Base-by-base conservation (phyloP, 2,113 vertebrate species). In the Passer domesticus region DNA sequence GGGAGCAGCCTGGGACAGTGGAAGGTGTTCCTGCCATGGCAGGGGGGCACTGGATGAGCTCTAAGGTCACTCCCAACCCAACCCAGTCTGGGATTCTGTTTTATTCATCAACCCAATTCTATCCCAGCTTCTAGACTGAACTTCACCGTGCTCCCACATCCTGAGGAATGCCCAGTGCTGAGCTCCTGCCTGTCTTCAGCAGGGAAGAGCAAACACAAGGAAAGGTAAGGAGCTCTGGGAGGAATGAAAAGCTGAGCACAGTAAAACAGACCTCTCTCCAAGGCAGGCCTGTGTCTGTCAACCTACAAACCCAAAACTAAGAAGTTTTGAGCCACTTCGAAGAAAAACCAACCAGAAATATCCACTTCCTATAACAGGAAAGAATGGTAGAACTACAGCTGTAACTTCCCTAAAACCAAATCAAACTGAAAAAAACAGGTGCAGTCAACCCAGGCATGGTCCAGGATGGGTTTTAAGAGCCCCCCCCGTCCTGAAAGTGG, bases 71-170 rank as follows among this genome's bases (percentile, higher is more conserved):
- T 66, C 18, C 50, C 52, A 37, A 39, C 13, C 33, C 52, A 81
- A 59, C 55, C 12, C 63, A 49, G 10, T 12, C 35, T 31, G 31
- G 18, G 25, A 25, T 27, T 68, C 30, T 55, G 6, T 24, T 83
- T 46, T 16, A 52, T 23, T 73, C 21, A 55, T 9, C 15, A 44
- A 35, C 15, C 14, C 33, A 39, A 15, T 19, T 69, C 46, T 73
- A 81, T 5, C 33, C 11, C 55, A 63, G 14, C 30, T 39, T 19
- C n/a, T 1, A 80, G 21, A 23, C 7, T 63, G 22, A 33, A 56
- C 11, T 16, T 44, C n/a, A n/a, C 7, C 13, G 1, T 0, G 19
- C 17, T 47, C 44, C 13, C 12, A 9, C 6, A 25, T 13, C 28
- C 37, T 17, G 28, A 46, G 55, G 15, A 31, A 17, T 2, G 33